Conservation (phyloP, 2,797 vertebrate species). For the Notoglanidium macrostoma region DNA sequence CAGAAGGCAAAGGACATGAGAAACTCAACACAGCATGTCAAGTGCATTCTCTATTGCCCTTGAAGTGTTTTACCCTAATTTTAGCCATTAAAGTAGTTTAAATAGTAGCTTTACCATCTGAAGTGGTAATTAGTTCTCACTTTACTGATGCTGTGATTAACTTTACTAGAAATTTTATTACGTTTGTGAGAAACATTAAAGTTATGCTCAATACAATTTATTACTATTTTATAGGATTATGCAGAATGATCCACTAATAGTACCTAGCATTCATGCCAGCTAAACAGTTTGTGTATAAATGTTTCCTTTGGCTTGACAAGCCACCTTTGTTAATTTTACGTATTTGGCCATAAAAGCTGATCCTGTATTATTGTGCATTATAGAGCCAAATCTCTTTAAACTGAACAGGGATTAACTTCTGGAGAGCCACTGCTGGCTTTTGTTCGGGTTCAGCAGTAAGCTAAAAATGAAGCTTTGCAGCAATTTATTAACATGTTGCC, state of each 20-base stretch:
- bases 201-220: background rate
- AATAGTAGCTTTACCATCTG: background rate
- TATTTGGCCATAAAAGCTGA: background rate
- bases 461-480: background rate
- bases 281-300: background rate
- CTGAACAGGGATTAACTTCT: slow-evolving; percentile 1
- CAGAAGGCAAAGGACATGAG: background rate
- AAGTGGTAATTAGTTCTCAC: background rate
- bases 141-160: background rate
- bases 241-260: background rate
- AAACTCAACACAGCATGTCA: slow-evolving; percentile 29
- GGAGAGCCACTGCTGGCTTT: background rate
- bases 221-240: background rate
- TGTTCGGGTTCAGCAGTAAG: background rate
- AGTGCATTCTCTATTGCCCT: slow-evolving; percentile 17
- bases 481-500: background rate
- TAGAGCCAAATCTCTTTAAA: background rate
- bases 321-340: background rate
- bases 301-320: background rate
- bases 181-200: background rate
- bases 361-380: background rate
- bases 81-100: background rate
- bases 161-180: background rate
- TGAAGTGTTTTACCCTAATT: slow-evolving; percentile 20
- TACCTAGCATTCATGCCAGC: background rate